These are phyloP conservation scores for Spea hammondii DNA, from an alignment of 2,797 vertebrate species.

Conservation along the genomic window DNA sequence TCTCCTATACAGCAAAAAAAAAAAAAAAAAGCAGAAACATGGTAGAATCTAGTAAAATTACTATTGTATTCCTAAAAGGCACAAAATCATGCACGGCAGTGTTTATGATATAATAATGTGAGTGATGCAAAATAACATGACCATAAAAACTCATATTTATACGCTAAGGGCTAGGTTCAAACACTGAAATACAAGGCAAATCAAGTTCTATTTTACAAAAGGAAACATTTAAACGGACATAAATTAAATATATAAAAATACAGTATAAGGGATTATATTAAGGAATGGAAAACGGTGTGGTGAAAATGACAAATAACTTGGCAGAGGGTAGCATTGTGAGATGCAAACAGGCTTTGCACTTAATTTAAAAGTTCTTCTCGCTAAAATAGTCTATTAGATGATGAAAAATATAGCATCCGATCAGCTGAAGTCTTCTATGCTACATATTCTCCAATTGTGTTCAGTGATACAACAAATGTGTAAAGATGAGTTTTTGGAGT, in stretches of 20 bases:
- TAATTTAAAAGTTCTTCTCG: not conserved
- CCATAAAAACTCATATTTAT: too few species aligned
- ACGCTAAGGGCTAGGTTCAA: too few species aligned
- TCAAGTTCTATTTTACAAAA: constrained; percentile 58
- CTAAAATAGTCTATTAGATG: not conserved
- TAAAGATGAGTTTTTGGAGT: constrained; percentile 55
- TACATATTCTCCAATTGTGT: constrained; percentile 25
- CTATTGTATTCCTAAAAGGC: too few species aligned
- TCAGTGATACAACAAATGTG: constrained; percentile 2
- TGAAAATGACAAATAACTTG: not conserved
- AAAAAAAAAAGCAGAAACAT: too few species aligned
- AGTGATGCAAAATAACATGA: too few species aligned
- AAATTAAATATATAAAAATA: constrained; percentile 74
- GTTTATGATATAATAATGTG: too few species aligned
- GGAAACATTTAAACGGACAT: constrained; percentile 57
- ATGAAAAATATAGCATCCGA: not conserved
- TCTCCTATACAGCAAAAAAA: too few species aligned
- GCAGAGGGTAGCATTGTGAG: not conserved
- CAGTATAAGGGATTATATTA: constrained; percentile 55
- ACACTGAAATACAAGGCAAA: too few species aligned
- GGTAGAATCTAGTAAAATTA: too few species aligned
- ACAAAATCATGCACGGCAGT: too few species aligned
- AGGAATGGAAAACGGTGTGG: not conserved
- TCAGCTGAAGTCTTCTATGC: constrained; percentile 18
- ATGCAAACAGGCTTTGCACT: not conserved